phyloP scores from a whole-genome alignment of 37 sponge, comb jelly and placozoan species.

The Geodia barretti region DNA sequence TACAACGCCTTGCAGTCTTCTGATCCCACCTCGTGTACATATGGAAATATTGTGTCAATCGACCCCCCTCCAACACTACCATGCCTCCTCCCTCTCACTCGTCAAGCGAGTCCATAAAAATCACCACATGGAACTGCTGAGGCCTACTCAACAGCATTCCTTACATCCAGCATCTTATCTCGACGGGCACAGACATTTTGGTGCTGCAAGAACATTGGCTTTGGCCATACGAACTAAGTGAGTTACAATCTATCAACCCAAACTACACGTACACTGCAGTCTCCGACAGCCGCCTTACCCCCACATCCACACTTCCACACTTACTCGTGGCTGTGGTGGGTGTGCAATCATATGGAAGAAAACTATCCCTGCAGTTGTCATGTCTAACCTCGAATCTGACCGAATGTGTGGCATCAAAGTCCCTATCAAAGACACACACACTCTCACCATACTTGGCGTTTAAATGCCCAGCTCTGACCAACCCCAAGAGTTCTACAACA shows the following conservation, averaged over 20 bases:
- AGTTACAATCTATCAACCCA: neutral
- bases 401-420: conserved; percentile 9
- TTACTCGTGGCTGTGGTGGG: conserved; percentile 6
- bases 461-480: neutral
- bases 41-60: neutral
- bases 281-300: neutral
- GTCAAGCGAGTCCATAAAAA: neutral
- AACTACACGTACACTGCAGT: conserved; percentile 1
- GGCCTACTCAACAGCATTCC: conserved; percentile 6
- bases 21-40: neutral
- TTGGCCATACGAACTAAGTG: neutral
- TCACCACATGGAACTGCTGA: neutral
- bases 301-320: neutral
- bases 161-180: neutral
- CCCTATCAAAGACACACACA: neutral
- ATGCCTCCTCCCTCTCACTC: neutral
- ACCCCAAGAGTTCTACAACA: neutral
- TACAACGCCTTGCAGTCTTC: neutral
- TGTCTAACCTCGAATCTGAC: neutral
- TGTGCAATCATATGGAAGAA: neutral
- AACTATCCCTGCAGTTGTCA: neutral
- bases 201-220: conserved; percentile 13
- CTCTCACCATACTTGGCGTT: neutral
- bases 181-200: neutral
- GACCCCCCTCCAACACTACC: neutral